Conservation (phyloP, 2,797 vertebrate species). For the Phataginus tetradactyla region DNA sequence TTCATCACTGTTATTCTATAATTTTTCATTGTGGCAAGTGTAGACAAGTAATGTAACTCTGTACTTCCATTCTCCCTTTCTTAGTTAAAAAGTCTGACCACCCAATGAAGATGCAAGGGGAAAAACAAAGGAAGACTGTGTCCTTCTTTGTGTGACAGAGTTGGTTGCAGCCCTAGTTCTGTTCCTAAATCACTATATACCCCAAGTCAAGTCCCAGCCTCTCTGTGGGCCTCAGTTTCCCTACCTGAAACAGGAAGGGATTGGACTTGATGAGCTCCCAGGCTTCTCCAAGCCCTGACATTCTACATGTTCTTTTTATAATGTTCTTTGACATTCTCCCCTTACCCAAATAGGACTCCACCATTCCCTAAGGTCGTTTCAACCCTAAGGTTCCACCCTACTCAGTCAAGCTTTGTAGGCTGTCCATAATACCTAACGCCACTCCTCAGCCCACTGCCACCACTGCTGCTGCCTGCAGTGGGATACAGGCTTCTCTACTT, state of each 20-base stretch:
- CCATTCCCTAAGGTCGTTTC: not conserved
- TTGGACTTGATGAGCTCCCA: not conserved
- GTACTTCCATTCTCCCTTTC: not conserved
- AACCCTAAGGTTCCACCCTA: not conserved
- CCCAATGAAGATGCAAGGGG: not conserved
- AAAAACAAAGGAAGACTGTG: not conserved
- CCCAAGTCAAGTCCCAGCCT: not conserved
- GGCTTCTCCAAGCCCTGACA: not conserved
- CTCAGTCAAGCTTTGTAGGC: slow-evolving; percentile 2
- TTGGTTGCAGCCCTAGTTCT: not conserved
- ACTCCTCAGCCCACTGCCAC: not conserved
- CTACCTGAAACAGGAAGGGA: not conserved
- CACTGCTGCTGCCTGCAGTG: not conserved
- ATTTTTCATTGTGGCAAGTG: not conserved
- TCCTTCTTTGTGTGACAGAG: not conserved
- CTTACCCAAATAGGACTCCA: not conserved
- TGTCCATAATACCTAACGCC: not conserved
- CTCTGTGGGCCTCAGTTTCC: not conserved
- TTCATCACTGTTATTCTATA: not conserved
- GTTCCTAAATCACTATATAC: not conserved
- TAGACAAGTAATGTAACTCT: not conserved
- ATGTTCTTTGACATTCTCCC: not conserved
- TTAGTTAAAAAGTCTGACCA: not conserved
- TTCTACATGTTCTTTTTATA: not conserved
- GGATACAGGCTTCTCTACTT: not conserved